Percentiles rank a stretch among this genome's conserved stretches.
Conservation (phyloP, 2,888 invertebrate genomes). For the Agonopterix arenella region DNA sequence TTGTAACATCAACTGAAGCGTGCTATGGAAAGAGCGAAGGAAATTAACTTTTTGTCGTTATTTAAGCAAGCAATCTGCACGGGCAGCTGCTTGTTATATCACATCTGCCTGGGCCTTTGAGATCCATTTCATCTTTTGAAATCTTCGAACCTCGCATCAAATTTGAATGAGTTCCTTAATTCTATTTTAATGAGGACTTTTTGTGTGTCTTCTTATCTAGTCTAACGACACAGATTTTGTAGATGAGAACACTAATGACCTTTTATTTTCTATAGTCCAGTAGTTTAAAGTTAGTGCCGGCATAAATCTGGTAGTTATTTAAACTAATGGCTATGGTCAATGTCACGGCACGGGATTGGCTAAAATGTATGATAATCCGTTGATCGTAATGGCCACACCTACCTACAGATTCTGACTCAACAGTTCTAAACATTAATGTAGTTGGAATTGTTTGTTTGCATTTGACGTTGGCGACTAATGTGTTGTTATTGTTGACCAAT, state of each 20-base stretch:
- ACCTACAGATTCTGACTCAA: constrained; percentile 1
- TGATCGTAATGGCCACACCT: constrained; percentile 3
- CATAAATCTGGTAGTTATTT: constrained; percentile 2
- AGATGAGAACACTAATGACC: constrained; percentile 7
- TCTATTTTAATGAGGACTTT: constrained; percentile 17
- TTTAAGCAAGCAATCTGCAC: background rate
- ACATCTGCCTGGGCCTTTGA: background rate
- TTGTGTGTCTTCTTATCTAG: constrained; percentile 7
- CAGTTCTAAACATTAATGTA: background rate
- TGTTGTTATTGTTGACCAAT: background rate
- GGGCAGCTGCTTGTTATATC: background rate
- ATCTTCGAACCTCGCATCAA: constrained; percentile 1
- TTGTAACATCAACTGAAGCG: background rate
- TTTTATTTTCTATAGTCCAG: constrained; percentile 3
- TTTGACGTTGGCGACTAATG: background rate
- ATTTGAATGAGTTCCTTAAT: constrained; percentile 12
- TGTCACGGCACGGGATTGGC: constrained; percentile 4
- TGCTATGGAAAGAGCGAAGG: background rate
- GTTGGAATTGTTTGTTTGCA: no score
- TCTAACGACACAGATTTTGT: constrained; percentile 10
- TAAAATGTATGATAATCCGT: constrained; percentile 1
- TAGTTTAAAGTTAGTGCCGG: constrained; percentile 1
- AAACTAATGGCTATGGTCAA: constrained; percentile 2
- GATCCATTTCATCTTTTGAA: background rate
- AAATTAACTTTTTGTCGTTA: background rate